These are phyloP conservation scores for Gopherus flavomarginatus DNA, from an alignment of 2,113 vertebrate species.

Conservation along the genomic window DNA sequence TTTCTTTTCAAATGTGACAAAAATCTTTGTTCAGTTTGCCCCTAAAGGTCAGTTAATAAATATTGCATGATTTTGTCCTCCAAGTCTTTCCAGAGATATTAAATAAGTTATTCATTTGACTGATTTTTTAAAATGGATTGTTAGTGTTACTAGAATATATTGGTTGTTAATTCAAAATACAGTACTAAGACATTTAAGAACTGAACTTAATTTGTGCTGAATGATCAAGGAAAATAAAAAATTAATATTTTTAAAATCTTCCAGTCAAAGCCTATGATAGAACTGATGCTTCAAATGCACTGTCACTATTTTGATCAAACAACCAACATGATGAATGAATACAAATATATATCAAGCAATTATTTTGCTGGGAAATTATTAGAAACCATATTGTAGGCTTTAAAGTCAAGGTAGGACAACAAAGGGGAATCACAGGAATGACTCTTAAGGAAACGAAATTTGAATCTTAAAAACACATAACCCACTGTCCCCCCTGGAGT, in stretches of 20 bases:
- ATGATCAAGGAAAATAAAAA: neutral
- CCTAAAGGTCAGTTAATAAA: neutral
- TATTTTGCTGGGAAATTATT: neutral
- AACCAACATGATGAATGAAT: neutral
- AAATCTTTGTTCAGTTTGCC: neutral
- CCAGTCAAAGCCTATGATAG: neutral
- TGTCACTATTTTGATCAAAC: neutral
- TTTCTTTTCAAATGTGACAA: neutral
- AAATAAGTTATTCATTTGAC: neutral
- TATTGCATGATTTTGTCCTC: neutral
- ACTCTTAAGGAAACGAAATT: neutral
- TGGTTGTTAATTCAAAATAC: neutral
- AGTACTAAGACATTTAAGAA: neutral
- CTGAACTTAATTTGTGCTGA: neutral
- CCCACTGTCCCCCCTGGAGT: no score
- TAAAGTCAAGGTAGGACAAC: neutral
- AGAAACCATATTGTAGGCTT: neutral
- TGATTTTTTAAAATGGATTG: neutral
- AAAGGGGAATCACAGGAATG: neutral
- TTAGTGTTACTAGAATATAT: neutral
- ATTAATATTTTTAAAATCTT: neutral
- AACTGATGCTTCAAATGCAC: neutral
- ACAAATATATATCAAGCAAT: neutral
- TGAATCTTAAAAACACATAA: no score
- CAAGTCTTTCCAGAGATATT: neutral